Evolutionary conservation across 2,888 invertebrate species (phyloP).

Genomic region (Lasioglossum leucozonium): DNA sequence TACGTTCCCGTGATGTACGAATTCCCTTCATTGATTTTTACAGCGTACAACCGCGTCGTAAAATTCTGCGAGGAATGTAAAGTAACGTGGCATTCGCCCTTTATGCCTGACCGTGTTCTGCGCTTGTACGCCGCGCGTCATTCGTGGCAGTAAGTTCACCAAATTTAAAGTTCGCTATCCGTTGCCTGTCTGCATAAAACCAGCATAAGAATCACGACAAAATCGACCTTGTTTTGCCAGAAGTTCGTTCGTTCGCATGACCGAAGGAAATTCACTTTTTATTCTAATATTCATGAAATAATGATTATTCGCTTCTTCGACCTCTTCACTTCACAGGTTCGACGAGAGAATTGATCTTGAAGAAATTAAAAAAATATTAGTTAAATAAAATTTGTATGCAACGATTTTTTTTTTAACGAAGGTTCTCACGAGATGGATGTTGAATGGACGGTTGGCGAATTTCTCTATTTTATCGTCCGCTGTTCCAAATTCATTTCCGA

Average conservation of each 20-base stretch:
- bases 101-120: slow-evolving; percentile 40
- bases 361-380: no score
- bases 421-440: no score
- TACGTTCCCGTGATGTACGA: slow-evolving; percentile 49
- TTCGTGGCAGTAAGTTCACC: slow-evolving; percentile 60
- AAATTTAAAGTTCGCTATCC: slow-evolving; percentile 64
- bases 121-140: slow-evolving; percentile 51
- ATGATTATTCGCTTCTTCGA: no score
- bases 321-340: no score
- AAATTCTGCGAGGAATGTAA: slow-evolving; percentile 69
- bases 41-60: slow-evolving; percentile 64
- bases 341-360: no score
- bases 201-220: slow-evolving; percentile 29
- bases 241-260: not conserved
- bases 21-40: slow-evolving; percentile 70
- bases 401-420: no score
- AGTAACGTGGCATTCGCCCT: slow-evolving; percentile 61
- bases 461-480: no score
- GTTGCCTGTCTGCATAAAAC: slow-evolving; percentile 50
- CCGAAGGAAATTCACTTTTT: no score
- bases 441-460: no score
- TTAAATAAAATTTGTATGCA: no score
- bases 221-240: not conserved
- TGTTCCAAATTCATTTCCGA: not conserved
- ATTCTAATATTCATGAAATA: no score